A percentile compares a stretch with the other conserved stretches of the same genome.
phyloP scores from a whole-genome alignment of 2,113 vertebrate species.

The Alexandromys fortis region DNA sequence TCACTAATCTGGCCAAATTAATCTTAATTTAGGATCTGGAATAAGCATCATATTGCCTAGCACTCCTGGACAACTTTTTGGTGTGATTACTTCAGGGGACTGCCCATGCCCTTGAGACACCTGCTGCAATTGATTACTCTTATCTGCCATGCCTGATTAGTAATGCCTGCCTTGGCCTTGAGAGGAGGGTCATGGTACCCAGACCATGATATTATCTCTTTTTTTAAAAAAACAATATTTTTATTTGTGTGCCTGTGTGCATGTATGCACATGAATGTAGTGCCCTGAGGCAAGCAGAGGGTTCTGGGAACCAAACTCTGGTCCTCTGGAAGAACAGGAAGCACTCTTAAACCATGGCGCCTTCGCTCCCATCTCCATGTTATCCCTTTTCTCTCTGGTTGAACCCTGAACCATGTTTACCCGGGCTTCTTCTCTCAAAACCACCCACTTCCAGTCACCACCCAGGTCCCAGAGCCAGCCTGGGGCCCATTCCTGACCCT shows the following conservation, averaged over 20 bases:
- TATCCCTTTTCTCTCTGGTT: fast-evolving
- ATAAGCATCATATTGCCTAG: neutral
- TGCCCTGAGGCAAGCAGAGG: neutral
- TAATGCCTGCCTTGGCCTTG: neutral
- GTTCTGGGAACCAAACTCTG: neutral
- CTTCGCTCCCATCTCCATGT: neutral
- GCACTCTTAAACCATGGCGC: too few relatives aligned
- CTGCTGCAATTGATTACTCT: neutral
- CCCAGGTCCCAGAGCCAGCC: neutral
- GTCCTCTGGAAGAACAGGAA: neutral
- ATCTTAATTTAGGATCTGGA: neutral
- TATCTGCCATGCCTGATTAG: neutral
- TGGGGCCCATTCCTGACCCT: fast-evolving
- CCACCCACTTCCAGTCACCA: neutral
- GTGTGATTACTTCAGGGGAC: neutral
- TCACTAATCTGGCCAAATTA: neutral
- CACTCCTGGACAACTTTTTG: neutral
- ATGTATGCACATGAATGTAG: neutral
- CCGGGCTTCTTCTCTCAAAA: neutral
- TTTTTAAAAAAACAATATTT: neutral
- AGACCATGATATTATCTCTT: neutral
- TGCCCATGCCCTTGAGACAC: neutral
- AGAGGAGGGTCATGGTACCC: fast-evolving
- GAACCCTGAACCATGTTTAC: neutral
- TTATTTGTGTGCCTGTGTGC: neutral